Evolutionary conservation across 1,140 invertebrate species (phyloP), one percentile per base, ranked within the genome.

Genomic region (Drosophila navojoa): DNA sequence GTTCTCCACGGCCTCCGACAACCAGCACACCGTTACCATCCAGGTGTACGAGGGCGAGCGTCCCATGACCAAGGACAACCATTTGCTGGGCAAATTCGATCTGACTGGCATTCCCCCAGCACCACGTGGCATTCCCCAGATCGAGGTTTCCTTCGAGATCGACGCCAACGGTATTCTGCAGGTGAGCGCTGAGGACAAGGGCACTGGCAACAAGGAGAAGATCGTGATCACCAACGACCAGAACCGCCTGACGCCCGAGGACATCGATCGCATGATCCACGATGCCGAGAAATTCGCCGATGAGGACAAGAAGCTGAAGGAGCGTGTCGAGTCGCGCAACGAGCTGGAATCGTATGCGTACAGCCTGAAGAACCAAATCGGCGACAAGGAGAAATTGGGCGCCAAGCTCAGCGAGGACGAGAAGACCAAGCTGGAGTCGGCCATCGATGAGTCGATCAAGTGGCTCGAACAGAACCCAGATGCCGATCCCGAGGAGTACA

Each of bases 1-100:
- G 81, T 99, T 99, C 95, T 99, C 98, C 0, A 99, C 99, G 9
- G 98, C 98, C 47, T 97, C 98, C 15, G 99, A 99, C 91, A 99
- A 99, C 92, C 99, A 99, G 92, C 97, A 99, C 93, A 99, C 98
- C 19, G 99, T 99, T 6, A 99, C 98, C 42, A 99, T 99, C 92
- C 98, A 99, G 93, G 97, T 99, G 0, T 98, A 96, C 92, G 98
- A 99, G 93, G 98, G 99, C 90, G 99, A 99, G 93, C 96, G 99
- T 91, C 97, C 98, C 29, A 99, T 99, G 98, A 99, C 98, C 69
- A 99, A 99, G 93, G 99, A 99, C 92, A 99, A 99, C 93, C 98
- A 99, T 93, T 93, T 98, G 57, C 94, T 99, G 32, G 98, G 98
- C 68, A 99, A 99, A 93, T 99, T 99, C 92, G 99, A 99, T 92